Base-by-base conservation (phyloP, 2,797 vertebrate species). In the Capromys pilorides region DNA sequence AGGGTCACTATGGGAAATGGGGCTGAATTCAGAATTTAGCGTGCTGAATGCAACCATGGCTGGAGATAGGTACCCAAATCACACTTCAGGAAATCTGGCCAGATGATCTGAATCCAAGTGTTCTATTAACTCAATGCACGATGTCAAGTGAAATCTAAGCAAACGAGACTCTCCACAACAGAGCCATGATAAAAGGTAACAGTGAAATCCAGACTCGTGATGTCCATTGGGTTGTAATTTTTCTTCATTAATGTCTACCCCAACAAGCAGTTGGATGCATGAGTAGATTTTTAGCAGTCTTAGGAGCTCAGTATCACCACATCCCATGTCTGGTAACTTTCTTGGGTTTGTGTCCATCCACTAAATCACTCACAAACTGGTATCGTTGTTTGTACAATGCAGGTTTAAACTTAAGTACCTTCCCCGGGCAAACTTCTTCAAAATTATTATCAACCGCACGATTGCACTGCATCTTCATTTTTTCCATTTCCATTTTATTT, bases 261-360 rank as follows among this genome's bases (percentile, higher is more conserved):
- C 99, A 86, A 98, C 98, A 96, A 99, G 98, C 69, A 98, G 97
- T 81, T 99, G 98, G 82, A 99, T 97, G 83, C 98, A 98, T 51
- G 97, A 98, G 95, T 98, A 98, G 97, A 99, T 99, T 98, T 98
- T 99, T 18, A 99, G 98, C 95, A 97, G 98, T 94, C 98, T 97
- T 6, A 99, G 98, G 51, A 99, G 98, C 0, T 79, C 94, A 94
- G 99, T 99, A 18, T 99, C 98, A 24, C 98, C 97, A 97, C 99
- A 99, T 19, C 99, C 99, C 95, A 99, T 96, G 96, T 99, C 99
- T n/a, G 85, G 98, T 98, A 95, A 99, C 99, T 99, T 99, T 99
- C 97, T 98, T 98, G 4, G 99, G 98, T 95, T 98, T 98, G 94
- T 98, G 98, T 36, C 94, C 97, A 92, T 94, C 96, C 87, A 99